Percentiles rank a stretch among this genome's conserved stretches.
Evolutionary conservation across 2,888 invertebrate species (phyloP).

Genomic region (Hydrotaea diabolus): DNA sequence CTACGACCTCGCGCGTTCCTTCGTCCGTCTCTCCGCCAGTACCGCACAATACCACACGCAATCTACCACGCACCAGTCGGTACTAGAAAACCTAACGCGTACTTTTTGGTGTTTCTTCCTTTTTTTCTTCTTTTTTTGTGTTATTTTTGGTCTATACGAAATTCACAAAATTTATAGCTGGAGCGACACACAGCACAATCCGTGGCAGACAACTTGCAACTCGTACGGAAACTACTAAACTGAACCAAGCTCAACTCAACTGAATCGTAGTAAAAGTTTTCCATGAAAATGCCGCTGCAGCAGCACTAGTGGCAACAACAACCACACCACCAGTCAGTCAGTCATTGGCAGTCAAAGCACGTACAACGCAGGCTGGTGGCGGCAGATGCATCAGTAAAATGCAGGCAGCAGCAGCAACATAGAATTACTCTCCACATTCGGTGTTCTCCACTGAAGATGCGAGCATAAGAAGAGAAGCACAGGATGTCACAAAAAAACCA

Average conservation of each 20-base stretch:
- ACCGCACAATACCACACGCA: constrained; percentile 20
- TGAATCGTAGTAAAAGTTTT: constrained; percentile 44
- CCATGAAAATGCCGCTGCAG: constrained; percentile 38
- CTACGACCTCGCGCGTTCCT: background rate
- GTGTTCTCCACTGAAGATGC: background rate
- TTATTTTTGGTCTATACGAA: constrained; percentile 9
- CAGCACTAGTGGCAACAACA: constrained; percentile 49
- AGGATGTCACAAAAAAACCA: background rate
- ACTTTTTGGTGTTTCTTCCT: constrained; percentile 14
- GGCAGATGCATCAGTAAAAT: constrained; percentile 62
- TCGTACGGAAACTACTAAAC: constrained; percentile 72
- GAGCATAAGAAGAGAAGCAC: background rate
- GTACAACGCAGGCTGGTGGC: background rate
- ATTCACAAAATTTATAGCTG: constrained; percentile 10
- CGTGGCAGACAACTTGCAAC: constrained; percentile 64
- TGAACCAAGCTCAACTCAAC: constrained; percentile 22
- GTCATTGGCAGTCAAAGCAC: background rate
- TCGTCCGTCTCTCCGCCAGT: constrained; percentile 1
- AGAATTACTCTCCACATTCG: background rate
- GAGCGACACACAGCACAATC: constrained; percentile 39
- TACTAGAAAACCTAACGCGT: background rate
- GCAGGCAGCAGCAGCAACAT: constrained; percentile 18
- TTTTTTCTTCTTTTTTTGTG: background rate
- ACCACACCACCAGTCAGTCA: background rate
- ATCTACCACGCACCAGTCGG: constrained; percentile 20